Conservation (phyloP, 2,113 vertebrate genomes). For the Hassar affinis region DNA sequence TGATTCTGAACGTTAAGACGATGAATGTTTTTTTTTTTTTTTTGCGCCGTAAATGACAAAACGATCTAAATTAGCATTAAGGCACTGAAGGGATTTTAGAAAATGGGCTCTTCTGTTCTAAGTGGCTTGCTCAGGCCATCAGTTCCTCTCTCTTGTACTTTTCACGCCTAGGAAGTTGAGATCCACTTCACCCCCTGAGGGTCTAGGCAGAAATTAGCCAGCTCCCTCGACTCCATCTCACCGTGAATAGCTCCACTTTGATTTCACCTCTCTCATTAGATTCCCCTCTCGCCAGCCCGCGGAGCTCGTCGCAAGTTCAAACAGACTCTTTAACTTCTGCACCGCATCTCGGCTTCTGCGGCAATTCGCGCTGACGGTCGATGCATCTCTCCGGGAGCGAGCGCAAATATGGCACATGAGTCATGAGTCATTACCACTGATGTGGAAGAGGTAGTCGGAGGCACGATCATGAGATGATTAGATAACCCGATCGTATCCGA, state of each 20-base stretch:
- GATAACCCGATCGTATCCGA: neutral
- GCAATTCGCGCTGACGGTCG: slow-evolving; percentile 9
- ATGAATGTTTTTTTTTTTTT: neutral
- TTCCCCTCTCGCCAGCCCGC: slow-evolving; percentile 29
- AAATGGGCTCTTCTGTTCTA: slow-evolving; percentile 25
- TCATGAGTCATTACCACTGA: slow-evolving; percentile 28
- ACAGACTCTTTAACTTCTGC: slow-evolving; percentile 40
- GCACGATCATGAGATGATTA: neutral
- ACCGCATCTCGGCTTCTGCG: slow-evolving; percentile 25
- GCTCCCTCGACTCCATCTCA: slow-evolving; percentile 49
- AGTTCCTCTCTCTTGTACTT: slow-evolving; percentile 30
- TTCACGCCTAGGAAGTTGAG: slow-evolving; percentile 42
- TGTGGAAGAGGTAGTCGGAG: slow-evolving; percentile 12
- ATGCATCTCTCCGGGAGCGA: neutral
- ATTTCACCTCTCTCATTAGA: slow-evolving; percentile 59
- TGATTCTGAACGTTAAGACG: neutral
- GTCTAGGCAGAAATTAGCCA: slow-evolving; percentile 52
- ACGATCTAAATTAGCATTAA: neutral
- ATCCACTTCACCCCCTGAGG: slow-evolving; percentile 45
- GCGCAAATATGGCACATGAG: neutral
- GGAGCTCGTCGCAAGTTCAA: slow-evolving; percentile 27
- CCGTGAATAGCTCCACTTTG: slow-evolving; percentile 57
- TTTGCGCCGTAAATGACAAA: neutral
- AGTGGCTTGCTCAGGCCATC: slow-evolving; percentile 8
- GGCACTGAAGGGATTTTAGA: neutral